Evolutionary conservation across 2,113 vertebrate genomes (phyloP).

Genomic region (Prietella phreatophila): DNA sequence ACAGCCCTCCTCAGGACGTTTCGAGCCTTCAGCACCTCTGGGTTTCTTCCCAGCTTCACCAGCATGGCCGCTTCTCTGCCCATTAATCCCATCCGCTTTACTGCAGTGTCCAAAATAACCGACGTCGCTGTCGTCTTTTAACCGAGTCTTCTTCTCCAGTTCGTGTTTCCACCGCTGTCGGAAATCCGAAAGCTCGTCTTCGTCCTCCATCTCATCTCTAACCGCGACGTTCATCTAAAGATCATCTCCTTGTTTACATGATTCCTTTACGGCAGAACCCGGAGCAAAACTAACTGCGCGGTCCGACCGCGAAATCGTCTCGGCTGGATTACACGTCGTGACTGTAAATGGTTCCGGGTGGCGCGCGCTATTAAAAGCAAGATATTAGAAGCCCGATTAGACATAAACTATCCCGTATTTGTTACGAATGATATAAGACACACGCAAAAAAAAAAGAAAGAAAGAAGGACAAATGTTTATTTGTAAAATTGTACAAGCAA

Average conservation of each 20-base stretch:
- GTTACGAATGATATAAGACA: too few relatives aligned
- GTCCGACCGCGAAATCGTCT: conserved; percentile 27
- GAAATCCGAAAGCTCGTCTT: conserved; percentile 67
- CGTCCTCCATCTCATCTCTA: conserved; percentile 60
- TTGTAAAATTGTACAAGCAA: too few relatives aligned
- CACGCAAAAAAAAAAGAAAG: too few relatives aligned
- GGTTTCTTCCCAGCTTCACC: not conserved
- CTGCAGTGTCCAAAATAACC: conserved; percentile 6
- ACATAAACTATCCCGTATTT: too few relatives aligned
- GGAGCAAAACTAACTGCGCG: conserved; percentile 41
- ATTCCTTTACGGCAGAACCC: not conserved
- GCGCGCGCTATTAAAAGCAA: too few relatives aligned
- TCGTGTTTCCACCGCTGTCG: conserved; percentile 72
- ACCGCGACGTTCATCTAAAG: not conserved
- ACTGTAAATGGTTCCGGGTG: conserved; percentile 32
- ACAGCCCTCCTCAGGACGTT: not conserved
- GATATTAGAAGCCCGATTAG: too few relatives aligned
- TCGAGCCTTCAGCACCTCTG: not conserved
- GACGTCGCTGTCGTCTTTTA: not conserved
- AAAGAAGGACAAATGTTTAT: too few relatives aligned
- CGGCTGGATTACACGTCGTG: conserved; percentile 24
- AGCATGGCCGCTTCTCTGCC: not conserved
- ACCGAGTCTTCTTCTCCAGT: conserved; percentile 46
- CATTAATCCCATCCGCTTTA: not conserved
- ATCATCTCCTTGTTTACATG: not conserved